Base-by-base conservation (phyloP, 2,797 vertebrate species). In the Bucorvus abyssinicus region DNA sequence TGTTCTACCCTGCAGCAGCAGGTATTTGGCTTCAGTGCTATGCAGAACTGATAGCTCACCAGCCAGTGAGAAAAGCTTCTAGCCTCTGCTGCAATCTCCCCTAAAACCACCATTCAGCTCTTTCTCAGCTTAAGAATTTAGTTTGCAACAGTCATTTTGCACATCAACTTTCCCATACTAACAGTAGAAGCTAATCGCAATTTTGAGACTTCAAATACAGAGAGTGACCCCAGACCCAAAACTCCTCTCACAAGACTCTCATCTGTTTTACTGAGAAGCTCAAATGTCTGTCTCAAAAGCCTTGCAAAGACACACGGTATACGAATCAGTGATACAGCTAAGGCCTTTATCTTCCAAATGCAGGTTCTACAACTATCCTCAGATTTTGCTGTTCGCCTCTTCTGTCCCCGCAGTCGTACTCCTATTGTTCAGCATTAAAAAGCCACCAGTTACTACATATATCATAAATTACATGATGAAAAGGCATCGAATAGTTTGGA, bases 391-490 rank as follows among this genome's bases (percentile, higher is more conserved):
- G 22, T 23, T 75, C 74, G 24, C 16, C 14, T 70, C n/a, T 56
- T 16, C 36, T 0, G 13, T 23, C 32, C n/a, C 73, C 3, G 2
- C n/a, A 61, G 64, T 69, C 0, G 0, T 4, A 16, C 56, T 40
- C 61, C 24, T 68, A 44, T 27, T 16, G 65, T 73, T 53, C 2
- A 7, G 23, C 57, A 38, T 50, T 68, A 73, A 60, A 61, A 63
- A 80, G 21, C 23, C 75, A 84, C 45, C 21, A 30, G 3, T 53
- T 84, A 52, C 75, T 80, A 55, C 36, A n/a, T 11, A 17, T 4
- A 50, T 60, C 23, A 59, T 50, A 81, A 61, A 89, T 56, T 45
- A 86, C 11, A 76, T 30, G 12, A 60, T 2, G 1, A 86, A 29
- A 64, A 84, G 32, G 56, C 70, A 92, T 60, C 57, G 79, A 49